These are phyloP conservation scores for Suricata suricatta DNA, from an alignment of 2,113 vertebrate genomes.

Conservation along the genomic window DNA sequence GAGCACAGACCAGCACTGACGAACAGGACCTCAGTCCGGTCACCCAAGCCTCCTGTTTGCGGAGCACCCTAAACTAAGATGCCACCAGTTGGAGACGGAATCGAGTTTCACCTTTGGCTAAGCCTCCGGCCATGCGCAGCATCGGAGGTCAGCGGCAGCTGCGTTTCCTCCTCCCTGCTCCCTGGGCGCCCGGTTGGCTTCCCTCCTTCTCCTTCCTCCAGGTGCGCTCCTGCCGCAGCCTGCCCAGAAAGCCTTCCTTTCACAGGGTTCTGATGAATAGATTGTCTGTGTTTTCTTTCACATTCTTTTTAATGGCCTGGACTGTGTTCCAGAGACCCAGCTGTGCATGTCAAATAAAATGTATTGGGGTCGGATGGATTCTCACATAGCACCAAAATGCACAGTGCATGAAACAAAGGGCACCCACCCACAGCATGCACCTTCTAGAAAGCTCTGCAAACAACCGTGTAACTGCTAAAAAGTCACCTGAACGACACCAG, in stretches of 20 bases:
- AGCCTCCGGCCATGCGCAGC: not conserved
- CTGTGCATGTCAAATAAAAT: slow-evolving; percentile 76
- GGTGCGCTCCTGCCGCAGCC: slow-evolving; percentile 1
- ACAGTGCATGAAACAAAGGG: not conserved
- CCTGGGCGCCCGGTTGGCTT: not conserved
- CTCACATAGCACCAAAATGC: slow-evolving; percentile 20
- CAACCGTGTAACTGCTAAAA: not conserved
- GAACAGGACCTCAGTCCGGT: not conserved
- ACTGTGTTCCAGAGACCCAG: slow-evolving; percentile 59
- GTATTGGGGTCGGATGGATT: slow-evolving; percentile 59
- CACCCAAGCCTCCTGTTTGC: not conserved
- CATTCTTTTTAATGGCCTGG: slow-evolving; percentile 61
- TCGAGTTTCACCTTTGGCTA: not conserved
- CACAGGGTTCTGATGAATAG: slow-evolving; percentile 53
- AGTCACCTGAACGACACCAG: fast-evolving
- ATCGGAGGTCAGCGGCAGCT: slow-evolving; percentile 36
- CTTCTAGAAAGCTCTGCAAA: slow-evolving; percentile 3
- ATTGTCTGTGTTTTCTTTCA: slow-evolving; percentile 64
- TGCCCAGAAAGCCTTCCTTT: slow-evolving; percentile 49
- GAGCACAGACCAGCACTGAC: not conserved
- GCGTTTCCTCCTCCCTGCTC: not conserved
- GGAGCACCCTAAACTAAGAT: not conserved
- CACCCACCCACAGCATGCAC: not conserved
- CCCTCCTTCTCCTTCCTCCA: slow-evolving; percentile 38
- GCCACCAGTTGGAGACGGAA: not conserved